phyloP scores from a whole-genome alignment of 1,140 invertebrate species.

The Geopemphigus sp. region DNA sequence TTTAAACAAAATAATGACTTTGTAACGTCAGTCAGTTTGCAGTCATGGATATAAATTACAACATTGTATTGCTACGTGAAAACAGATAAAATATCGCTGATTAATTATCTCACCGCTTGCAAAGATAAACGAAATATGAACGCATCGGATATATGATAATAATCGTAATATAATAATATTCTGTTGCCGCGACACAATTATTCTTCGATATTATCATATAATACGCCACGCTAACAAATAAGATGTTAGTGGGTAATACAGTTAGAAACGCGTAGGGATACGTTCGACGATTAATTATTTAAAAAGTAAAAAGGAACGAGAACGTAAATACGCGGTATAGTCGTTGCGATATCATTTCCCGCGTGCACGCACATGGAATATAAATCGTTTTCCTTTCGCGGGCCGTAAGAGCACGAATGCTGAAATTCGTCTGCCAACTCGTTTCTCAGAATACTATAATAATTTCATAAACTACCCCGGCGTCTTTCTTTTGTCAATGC shows the following conservation, averaged over 20 bases:
- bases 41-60: no score
- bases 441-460: no score
- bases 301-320: neutral
- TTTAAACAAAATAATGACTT: no score
- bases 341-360: neutral
- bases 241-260: neutral
- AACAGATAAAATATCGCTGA: no score
- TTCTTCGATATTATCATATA: conserved; percentile 2
- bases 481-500: neutral
- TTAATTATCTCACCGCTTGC: no score
- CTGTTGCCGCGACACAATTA: conserved; percentile 7
- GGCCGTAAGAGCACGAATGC: neutral
- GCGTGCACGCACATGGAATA: neutral
- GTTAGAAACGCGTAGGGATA: neutral
- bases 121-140: no score
- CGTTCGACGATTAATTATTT: neutral
- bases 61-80: no score
- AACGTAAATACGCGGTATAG: neutral
- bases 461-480: no score
- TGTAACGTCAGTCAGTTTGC: no score
- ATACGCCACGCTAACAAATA: neutral
- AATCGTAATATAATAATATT: no score
- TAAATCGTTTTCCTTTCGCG: neutral
- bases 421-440: no score
- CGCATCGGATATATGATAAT: no score